Evolutionary conservation across 2,113 vertebrate genomes (phyloP).

Genomic region (Bujurquina vittata): DNA sequence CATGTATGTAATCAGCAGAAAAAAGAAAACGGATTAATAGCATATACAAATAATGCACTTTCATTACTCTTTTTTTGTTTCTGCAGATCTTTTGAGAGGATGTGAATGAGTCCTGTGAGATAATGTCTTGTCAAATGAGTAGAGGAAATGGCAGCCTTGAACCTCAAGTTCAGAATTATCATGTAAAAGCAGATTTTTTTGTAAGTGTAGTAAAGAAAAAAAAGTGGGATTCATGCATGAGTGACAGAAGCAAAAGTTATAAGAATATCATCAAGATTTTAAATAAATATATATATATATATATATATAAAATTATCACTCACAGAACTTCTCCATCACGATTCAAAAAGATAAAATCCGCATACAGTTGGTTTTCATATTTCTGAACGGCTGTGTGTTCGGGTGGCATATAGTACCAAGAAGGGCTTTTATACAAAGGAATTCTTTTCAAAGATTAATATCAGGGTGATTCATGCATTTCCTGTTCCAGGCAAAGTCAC

Average conservation of each 20-base stretch:
- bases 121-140: neutral
- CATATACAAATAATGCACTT: neutral
- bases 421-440: neutral
- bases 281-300: too few relatives aligned
- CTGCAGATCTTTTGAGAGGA: neutral
- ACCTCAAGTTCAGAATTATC: neutral
- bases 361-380: neutral
- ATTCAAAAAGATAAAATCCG: neutral
- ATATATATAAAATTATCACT: neutral
- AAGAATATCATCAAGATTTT: neutral
- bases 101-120: neutral
- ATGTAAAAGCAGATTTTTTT: neutral
- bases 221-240: neutral
- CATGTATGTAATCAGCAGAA: neutral
- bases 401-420: too few relatives aligned
- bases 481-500: neutral
- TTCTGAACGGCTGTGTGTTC: neutral
- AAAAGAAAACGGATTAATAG: neutral
- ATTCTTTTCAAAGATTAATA: neutral
- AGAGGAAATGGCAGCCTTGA: neutral
- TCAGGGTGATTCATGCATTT: neutral
- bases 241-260: neutral
- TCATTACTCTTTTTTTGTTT: neutral
- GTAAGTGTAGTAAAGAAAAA: neutral
- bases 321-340: neutral